Base-by-base conservation (phyloP, 2,113 vertebrate species). In the Pangasianodon hypophthalmus region DNA sequence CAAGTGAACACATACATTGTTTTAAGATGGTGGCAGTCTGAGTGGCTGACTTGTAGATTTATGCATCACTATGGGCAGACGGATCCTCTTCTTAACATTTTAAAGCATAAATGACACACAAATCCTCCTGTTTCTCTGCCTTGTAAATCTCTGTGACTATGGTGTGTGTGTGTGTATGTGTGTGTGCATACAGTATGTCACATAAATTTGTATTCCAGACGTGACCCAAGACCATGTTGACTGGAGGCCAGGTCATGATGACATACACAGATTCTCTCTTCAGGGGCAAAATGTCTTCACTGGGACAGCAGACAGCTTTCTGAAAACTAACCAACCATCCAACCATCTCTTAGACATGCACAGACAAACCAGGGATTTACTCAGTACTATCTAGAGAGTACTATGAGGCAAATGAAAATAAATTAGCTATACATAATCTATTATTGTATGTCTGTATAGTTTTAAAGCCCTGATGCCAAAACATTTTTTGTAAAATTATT, bases 181-280 rank as follows among this genome's bases (percentile, higher is more conserved):
- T 86, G 37, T 73, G 48, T 54, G 32, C n/a, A 60, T 69, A 73
- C 37, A 87, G 89, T 79, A 71, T 79, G 87, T 91, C 91, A 84
- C 58, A 88, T 56, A 90, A 93, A 95, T 95, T 84, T 93, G 86
- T 92, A 94, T 94, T 94, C 94, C 96, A 95, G 95, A 94, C 91
- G 71, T 91, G 92, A 93, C 92, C 89, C 24, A 52, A 85, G 91
- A 87, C 91, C 89, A 32, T 86, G 85, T 52, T 84, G 91, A 90
- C 92, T 93, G 90, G 77, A 48, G n/a, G 84, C 85, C 90, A 79
- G 54, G 69, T 89, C 88, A 92, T 95, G 95, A 96, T 96, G 94
- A 94, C 93, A 95, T 94, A 93, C 91, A 41, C 95, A 96, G 95
- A 91, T 91, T 56, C 84, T 13, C 87, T 85, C 91, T 92, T 93